Conservation (phyloP, 2,113 vertebrate genomes). For the Tautogolabrus adspersus region DNA sequence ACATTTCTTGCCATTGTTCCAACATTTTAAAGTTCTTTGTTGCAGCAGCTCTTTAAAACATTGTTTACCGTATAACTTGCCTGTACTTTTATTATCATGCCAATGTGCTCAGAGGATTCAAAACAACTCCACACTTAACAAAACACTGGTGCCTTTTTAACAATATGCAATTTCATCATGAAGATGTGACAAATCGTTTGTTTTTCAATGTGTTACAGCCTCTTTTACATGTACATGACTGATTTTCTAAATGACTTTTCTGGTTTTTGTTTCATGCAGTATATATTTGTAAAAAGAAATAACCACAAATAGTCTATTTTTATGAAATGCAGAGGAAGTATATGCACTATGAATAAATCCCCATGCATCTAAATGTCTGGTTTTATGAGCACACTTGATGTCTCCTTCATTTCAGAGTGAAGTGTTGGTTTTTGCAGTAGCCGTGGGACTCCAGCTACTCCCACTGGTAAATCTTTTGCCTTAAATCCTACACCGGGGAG, state of each 20-base stretch:
- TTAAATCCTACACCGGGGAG: constrained; percentile 38
- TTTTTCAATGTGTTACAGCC: background rate
- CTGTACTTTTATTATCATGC: constrained; percentile 18
- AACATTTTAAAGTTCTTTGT: background rate
- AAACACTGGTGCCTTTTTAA: constrained; percentile 59
- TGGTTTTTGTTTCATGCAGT: constrained; percentile 34
- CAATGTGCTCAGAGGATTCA: constrained; percentile 27
- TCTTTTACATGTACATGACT: constrained; percentile 3
- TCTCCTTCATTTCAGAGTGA: constrained; percentile 42
- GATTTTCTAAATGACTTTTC: background rate
- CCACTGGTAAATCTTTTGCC: constrained; percentile 3
- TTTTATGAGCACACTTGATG: constrained; percentile 31
- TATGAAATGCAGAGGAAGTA: constrained; percentile 38
- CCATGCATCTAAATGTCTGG: constrained; percentile 32
- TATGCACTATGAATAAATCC: constrained; percentile 62
- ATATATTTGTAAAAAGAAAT: constrained; percentile 42
- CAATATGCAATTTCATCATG: constrained; percentile 36
- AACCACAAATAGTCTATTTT: constrained; percentile 53
- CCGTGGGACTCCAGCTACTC: constrained; percentile 22
- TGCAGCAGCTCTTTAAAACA: background rate
- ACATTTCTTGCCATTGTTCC: background rate
- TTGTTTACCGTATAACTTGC: background rate
- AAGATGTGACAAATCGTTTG: constrained; percentile 17
- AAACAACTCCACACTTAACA: background rate
- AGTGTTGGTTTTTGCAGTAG: constrained; percentile 49